These are phyloP conservation scores for Tetheella fluctuosa DNA, from an alignment of 2,888 invertebrate genomes.

Conservation along the genomic window DNA sequence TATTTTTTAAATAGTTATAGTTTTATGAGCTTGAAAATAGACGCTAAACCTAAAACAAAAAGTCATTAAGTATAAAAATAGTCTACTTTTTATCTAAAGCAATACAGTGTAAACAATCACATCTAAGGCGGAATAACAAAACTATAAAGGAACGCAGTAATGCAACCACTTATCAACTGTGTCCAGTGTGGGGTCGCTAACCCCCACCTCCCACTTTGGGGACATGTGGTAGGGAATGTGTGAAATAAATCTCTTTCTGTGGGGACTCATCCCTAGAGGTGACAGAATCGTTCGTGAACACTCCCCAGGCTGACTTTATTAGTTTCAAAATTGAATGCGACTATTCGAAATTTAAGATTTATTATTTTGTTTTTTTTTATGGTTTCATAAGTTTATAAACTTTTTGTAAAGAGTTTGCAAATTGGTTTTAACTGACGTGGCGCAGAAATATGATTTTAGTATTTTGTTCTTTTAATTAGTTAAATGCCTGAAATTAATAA, in stretches of 20 bases:
- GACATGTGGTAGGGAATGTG: constrained; percentile 32
- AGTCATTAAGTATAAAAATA: no score
- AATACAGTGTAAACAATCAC: constrained; percentile 14
- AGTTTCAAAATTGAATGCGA: constrained; percentile 37
- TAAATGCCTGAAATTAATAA: no score
- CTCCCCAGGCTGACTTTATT: constrained; percentile 43
- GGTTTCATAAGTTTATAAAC: background rate
- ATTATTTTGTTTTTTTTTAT: background rate
- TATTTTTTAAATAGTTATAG: no score
- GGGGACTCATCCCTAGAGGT: constrained; percentile 45
- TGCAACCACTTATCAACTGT: constrained; percentile 50
- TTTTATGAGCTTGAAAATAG: no score
- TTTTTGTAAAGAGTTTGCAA: background rate
- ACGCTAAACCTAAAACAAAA: no score
- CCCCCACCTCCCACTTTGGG: constrained; percentile 16
- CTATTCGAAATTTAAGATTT: constrained; percentile 17
- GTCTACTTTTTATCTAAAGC: background rate
- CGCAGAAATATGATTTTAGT: no score
- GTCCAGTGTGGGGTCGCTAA: constrained; percentile 35
- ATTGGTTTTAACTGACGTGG: no score
- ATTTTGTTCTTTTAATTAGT: no score
- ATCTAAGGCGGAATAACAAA: constrained; percentile 23
- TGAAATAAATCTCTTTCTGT: constrained; percentile 55
- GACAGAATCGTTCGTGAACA: constrained; percentile 59
- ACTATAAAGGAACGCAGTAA: constrained; percentile 35